A percentile compares a stretch with the other conserved stretches of the same genome.
Evolutionary conservation across 1,140 invertebrate genomes (phyloP).

Genomic region (Tenebrio molitor): DNA sequence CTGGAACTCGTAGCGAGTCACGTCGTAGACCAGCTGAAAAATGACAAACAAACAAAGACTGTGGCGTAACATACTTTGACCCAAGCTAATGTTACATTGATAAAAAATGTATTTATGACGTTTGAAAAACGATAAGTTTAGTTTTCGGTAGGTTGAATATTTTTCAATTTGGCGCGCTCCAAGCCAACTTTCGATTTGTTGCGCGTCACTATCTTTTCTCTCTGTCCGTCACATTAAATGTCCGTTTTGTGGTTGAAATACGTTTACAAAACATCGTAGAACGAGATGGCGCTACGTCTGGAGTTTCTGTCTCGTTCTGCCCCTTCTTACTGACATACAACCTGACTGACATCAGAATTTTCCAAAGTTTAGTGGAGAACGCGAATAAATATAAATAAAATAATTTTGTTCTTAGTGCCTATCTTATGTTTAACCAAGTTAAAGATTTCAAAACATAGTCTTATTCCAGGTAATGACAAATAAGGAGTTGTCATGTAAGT

Average conservation of each 20-base stretch:
- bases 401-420: slow-evolving; percentile 37
- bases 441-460: slow-evolving; percentile 39
- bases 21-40: too few species aligned
- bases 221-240: background rate
- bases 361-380: slow-evolving; percentile 34
- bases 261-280: background rate
- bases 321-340: slow-evolving; percentile 40
- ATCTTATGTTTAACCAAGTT: slow-evolving; percentile 30
- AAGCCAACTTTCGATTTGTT: too few species aligned
- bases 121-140: background rate
- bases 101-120: background rate
- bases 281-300: slow-evolving; percentile 9
- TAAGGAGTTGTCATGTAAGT: slow-evolving; percentile 52
- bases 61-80: too few species aligned
- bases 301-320: slow-evolving; percentile 3
- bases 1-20: too few species aligned
- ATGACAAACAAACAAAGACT: too few species aligned
- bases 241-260: background rate
- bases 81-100: background rate
- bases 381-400: slow-evolving; percentile 41
- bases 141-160: background rate
- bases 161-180: slow-evolving; percentile 29
- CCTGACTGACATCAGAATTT: slow-evolving; percentile 40
- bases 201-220: slow-evolving; percentile 4
- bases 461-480: slow-evolving; percentile 48